These are phyloP conservation scores for Hemiscyllium ocellatum DNA, from an alignment of 2,113 vertebrate species.

Conservation along the genomic window DNA sequence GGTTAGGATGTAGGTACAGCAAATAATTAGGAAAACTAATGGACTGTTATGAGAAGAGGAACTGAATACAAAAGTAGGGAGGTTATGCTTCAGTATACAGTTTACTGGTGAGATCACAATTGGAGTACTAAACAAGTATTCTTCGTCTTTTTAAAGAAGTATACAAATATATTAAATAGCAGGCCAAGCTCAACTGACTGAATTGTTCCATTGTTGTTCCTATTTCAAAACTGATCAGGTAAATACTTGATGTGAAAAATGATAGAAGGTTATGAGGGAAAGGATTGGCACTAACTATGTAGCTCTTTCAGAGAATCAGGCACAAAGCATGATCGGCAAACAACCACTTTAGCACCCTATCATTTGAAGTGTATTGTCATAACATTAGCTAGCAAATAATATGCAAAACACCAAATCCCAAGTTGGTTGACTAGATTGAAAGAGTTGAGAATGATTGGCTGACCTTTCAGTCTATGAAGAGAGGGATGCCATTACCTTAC, in stretches of 20 bases:
- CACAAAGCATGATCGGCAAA: background rate
- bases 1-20: too few relatives aligned
- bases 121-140: too few relatives aligned
- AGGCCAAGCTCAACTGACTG: too few relatives aligned
- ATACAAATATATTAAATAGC: too few relatives aligned
- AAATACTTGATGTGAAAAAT: background rate
- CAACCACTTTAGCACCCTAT: background rate
- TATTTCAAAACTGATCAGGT: background rate
- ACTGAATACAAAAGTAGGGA: too few relatives aligned
- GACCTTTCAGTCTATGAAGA: background rate
- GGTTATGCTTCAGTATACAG: too few relatives aligned
- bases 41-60: too few relatives aligned
- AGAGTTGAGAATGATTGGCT: background rate
- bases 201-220: too few relatives aligned
- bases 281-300: background rate
- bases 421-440: background rate
- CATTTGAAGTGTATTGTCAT: background rate
- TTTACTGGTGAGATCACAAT: too few relatives aligned
- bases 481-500: slow-evolving; percentile 52
- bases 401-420: background rate
- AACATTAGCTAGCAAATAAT: background rate
- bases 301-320: background rate
- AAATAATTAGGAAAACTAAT: too few relatives aligned
- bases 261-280: background rate
- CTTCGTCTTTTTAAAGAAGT: too few relatives aligned